Conservation (phyloP, 2,113 vertebrate species). For the Lophius piscatorius region DNA sequence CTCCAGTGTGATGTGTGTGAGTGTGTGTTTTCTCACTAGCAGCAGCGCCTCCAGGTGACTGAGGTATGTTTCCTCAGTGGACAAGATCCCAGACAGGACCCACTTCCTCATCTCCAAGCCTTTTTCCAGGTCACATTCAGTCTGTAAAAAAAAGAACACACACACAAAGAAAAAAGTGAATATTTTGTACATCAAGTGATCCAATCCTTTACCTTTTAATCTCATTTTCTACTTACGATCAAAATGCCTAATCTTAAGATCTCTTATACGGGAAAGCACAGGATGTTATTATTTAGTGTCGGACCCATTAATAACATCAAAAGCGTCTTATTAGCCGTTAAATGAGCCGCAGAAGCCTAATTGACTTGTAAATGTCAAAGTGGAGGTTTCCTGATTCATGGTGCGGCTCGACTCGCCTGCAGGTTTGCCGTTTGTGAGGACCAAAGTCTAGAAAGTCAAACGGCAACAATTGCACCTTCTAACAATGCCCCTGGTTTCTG, state of each 20-base stretch:
- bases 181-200: not conserved
- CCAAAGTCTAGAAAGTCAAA: slow-evolving; percentile 30
- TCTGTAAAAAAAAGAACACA: slow-evolving; percentile 74
- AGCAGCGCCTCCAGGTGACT: slow-evolving; percentile 95
- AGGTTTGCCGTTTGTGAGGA: not conserved
- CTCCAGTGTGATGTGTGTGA: no score
- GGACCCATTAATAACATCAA: no score
- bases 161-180: slow-evolving; percentile 9
- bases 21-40: slow-evolving; percentile 83
- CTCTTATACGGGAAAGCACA: no score
- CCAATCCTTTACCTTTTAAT: not conserved
- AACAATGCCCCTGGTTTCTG: slow-evolving; percentile 14
- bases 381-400: not conserved
- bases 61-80: slow-evolving; percentile 95
- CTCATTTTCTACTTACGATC: no score
- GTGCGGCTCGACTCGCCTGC: no score
- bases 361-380: not conserved
- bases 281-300: no score
- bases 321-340: not conserved
- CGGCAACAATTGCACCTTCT: slow-evolving; percentile 27
- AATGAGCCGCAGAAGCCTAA: not conserved
- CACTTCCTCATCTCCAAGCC: slow-evolving; percentile 98
- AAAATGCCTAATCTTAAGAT: no score
- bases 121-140: slow-evolving; percentile 94
- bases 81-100: slow-evolving; percentile 96